Base-by-base conservation (phyloP, 2,888 invertebrate species). In the Ormyrus labotus region DNA sequence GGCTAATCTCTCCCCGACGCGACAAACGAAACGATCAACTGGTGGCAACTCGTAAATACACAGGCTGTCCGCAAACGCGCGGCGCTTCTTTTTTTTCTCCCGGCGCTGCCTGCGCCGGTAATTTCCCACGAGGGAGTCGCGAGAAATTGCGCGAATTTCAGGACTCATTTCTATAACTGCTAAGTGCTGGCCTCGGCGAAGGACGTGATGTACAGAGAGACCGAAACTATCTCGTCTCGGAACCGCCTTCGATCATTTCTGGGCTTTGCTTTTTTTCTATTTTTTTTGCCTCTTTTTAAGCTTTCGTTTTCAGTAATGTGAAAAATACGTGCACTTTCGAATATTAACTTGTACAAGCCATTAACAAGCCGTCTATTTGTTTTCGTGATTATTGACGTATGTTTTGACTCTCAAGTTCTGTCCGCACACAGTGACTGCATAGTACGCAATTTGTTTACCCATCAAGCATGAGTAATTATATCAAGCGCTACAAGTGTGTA, bases 11-110 rank as follows among this genome's bases (percentile, higher is more conserved):
- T n/a, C 4, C n/a, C 50, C 48, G 11, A 10, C n/a, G 7, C 57
- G 13, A 19, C 9, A 51, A 45, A 63, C 63, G 57, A 63, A 68
- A 68, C 73, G 74, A 79, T 79, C 79, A 79, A 79, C 79, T 79
- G 69, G 79, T 79, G 74, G 73, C 79, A 47, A 68, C 53, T 79
- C 78, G 73, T 79, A 79, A 79, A 78, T 50, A 50, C 57, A 48
- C 45, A n/a, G 55, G n/a, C 58, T 11, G 11, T n/a, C 8, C n/a
- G 11, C 47, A 10, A 10, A 53, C 0, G 55, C 45, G 13, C 10
- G 11, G n/a, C 55, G 55, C 11, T 4, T 45, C 7, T 19, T 19
- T 19, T 19, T 57, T 10, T 48, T 65, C 19, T 60, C 51, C n/a
- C 19, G 4, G 10, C 7, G 6, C 34, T 34, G 9, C 48, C 9